Percentiles rank a stretch among this genome's conserved stretches.
phyloP scores from a whole-genome alignment of 2,113 vertebrate genomes.

The Neotragus moschatus region DNA sequence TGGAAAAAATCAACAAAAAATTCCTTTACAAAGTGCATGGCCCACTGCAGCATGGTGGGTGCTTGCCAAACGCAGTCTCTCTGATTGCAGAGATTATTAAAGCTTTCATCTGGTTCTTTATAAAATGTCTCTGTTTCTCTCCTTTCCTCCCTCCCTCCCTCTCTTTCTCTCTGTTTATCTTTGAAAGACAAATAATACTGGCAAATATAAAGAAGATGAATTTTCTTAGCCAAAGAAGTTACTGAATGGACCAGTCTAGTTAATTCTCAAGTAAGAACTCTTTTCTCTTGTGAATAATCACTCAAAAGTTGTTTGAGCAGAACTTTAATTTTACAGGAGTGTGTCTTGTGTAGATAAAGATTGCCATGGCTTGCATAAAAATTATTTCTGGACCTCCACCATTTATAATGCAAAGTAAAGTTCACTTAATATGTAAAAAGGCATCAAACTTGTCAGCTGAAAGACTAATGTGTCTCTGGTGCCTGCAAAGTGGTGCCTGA shows the following conservation, averaged over 20 bases:
- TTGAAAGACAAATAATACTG: slow-evolving; percentile 40
- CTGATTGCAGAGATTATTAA: background rate
- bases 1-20: background rate
- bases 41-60: background rate
- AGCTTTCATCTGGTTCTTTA: background rate
- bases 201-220: background rate
- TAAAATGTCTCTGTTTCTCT: background rate
- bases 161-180: background rate
- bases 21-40: background rate
- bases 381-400: slow-evolving; percentile 44
- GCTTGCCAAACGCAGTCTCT: background rate
- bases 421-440: slow-evolving; percentile 55
- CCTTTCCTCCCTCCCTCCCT: background rate
- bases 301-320: slow-evolving; percentile 66
- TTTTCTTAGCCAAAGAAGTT: slow-evolving; percentile 20
- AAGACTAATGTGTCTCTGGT: slow-evolving; percentile 39
- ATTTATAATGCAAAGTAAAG: slow-evolving; percentile 49
- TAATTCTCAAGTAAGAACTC: slow-evolving; percentile 46
- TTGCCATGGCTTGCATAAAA: slow-evolving; percentile 59
- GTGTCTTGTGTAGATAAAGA: slow-evolving; percentile 66
- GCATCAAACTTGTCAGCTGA: slow-evolving; percentile 30
- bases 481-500: background rate
- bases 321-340: slow-evolving; percentile 65
- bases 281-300: slow-evolving; percentile 52
- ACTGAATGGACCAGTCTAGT: slow-evolving; percentile 19